Conservation (phyloP, 2,888 invertebrate genomes). For the Neelides folsomi region DNA sequence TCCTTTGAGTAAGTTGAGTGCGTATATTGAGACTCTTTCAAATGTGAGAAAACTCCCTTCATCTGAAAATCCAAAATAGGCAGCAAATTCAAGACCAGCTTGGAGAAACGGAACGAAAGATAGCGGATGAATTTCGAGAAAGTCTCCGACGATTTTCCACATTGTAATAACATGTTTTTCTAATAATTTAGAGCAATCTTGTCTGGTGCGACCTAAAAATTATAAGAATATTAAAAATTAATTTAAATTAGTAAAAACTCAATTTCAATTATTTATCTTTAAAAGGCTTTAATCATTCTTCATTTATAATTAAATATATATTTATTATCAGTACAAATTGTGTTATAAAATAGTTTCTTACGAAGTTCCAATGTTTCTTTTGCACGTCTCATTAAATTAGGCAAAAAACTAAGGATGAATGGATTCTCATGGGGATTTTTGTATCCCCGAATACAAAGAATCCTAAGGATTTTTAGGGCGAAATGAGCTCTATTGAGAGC, state of each 20-base stretch:
- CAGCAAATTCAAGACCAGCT: constrained; percentile 64
- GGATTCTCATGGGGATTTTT: constrained; percentile 60
- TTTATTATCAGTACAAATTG: neutral
- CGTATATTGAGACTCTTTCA: constrained; percentile 76
- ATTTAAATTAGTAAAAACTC: neutral
- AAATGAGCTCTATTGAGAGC: constrained; percentile 67
- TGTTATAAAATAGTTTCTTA: constrained; percentile 43
- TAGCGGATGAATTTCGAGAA: constrained; percentile 62
- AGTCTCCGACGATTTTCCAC: constrained; percentile 41
- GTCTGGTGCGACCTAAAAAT: constrained; percentile 19
- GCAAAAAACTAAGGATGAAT: constrained; percentile 63
- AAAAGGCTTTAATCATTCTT: neutral
- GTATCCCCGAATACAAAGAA: constrained; percentile 69
- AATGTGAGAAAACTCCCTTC: constrained; percentile 60
- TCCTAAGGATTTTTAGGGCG: constrained; percentile 66
- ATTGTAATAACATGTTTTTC: constrained; percentile 32
- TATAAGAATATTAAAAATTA: neutral
- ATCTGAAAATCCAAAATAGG: constrained; percentile 75
- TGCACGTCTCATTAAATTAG: constrained; percentile 61
- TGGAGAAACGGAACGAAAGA: constrained; percentile 68
- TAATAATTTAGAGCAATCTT: constrained; percentile 22
- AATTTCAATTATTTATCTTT: neutral
- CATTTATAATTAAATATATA: neutral
- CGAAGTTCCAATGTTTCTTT: constrained; percentile 68
- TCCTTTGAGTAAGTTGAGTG: constrained; percentile 74